These are phyloP conservation scores for Spodoptera picta DNA, from an alignment of 2,888 invertebrate species.

Conservation along the genomic window DNA sequence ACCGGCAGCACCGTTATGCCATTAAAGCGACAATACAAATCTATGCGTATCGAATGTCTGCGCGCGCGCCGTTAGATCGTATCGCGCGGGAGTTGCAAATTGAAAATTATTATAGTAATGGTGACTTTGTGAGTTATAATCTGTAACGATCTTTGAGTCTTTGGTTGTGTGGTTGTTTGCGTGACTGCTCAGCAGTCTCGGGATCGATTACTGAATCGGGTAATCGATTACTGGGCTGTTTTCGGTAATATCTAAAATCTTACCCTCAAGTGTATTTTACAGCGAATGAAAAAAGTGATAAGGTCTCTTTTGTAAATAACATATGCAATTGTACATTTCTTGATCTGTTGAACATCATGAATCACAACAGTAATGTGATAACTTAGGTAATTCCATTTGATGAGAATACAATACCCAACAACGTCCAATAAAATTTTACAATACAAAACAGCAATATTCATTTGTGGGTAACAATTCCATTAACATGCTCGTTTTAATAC, in stretches of 20 bases:
- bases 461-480: slow-evolving; percentile 17
- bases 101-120: slow-evolving; percentile 56
- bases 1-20: slow-evolving; percentile 65
- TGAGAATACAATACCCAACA: slow-evolving; percentile 24
- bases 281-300: too few species aligned
- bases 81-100: slow-evolving; percentile 55
- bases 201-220: too few species aligned
- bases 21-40: slow-evolving; percentile 70
- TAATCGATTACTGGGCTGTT: too few species aligned
- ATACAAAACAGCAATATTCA: slow-evolving; percentile 6
- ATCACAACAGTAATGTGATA: neutral
- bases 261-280: too few species aligned
- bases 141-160: slow-evolving; percentile 34
- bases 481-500: slow-evolving; percentile 19
- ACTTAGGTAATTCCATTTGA: slow-evolving; percentile 48
- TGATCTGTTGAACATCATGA: too few species aligned
- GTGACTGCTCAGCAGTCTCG: slow-evolving; percentile 1
- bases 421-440: slow-evolving; percentile 14
- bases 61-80: slow-evolving; percentile 65
- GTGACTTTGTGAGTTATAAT: slow-evolving; percentile 44
- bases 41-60: slow-evolving; percentile 71
- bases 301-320: too few species aligned
- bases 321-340: too few species aligned
- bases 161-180: slow-evolving; percentile 7
- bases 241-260: too few species aligned